Evolutionary conservation across 2,113 vertebrate species (phyloP).

Genomic region (Empidonax traillii): DNA sequence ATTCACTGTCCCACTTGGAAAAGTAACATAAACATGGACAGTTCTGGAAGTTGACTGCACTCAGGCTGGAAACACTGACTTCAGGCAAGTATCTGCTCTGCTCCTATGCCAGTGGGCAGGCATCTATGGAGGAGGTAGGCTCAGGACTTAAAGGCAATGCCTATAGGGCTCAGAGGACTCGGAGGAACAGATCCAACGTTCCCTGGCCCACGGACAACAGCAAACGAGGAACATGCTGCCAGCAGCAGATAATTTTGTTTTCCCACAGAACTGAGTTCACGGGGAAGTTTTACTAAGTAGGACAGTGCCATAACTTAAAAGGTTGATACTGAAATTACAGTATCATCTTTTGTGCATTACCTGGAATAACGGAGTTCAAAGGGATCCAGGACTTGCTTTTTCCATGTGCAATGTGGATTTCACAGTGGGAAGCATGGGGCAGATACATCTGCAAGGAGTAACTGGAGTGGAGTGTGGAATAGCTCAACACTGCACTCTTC

Average conservation of each 20-base stretch:
- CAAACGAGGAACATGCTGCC: neutral
- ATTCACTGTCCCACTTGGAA: neutral
- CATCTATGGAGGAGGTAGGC: neutral
- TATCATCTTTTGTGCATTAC: neutral
- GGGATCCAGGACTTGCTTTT: neutral
- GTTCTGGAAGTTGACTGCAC: neutral
- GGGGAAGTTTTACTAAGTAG: neutral
- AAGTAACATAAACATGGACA: neutral
- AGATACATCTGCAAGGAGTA: neutral
- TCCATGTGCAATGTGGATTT: neutral
- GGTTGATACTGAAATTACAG: neutral
- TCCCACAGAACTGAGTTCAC: neutral
- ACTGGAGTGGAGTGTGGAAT: accelerated
- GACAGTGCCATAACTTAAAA: neutral
- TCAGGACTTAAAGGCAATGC: neutral
- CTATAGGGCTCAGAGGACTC: neutral
- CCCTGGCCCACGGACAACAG: neutral
- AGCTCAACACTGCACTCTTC: neutral
- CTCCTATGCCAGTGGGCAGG: neutral
- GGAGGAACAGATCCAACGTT: accelerated
- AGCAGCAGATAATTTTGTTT: neutral
- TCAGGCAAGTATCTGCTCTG: accelerated
- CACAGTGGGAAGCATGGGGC: neutral
- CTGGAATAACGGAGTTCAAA: neutral
- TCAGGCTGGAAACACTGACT: neutral